These are phyloP conservation scores for Aphodius sticticus DNA, from an alignment of 2,888 invertebrate genomes.

Conservation along the genomic window DNA sequence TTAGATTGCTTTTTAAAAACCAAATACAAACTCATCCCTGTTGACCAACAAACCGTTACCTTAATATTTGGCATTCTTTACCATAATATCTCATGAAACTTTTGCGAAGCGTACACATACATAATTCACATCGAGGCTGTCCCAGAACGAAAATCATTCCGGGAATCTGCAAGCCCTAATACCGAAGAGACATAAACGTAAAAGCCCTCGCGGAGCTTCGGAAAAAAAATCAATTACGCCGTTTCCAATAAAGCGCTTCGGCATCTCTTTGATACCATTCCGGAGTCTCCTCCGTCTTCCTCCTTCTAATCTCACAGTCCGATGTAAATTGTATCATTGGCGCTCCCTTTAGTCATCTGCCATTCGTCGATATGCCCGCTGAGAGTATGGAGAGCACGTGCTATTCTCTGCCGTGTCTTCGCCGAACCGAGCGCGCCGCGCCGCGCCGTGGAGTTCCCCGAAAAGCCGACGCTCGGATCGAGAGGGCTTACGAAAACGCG, in stretches of 20 bases:
- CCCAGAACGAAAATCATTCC: constrained; percentile 15
- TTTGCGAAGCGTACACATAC: background rate
- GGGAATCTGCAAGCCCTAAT: background rate
- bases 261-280: background rate
- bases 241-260: constrained; percentile 17
- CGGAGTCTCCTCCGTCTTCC: background rate
- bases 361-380: constrained; percentile 1
- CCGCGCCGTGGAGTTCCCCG: constrained; percentile 34
- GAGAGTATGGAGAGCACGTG: constrained; percentile 28
- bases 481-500: constrained; percentile 33
- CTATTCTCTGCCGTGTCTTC: constrained; percentile 32
- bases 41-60: too few species aligned
- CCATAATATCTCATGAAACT: too few species aligned
- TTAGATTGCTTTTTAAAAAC: too few species aligned
- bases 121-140: background rate
- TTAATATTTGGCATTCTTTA: too few species aligned
- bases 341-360: constrained; percentile 4
- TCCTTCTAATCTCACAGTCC: background rate
- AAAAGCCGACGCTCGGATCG: constrained; percentile 34
- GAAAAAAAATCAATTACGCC: constrained; percentile 31
- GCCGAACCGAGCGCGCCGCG: constrained; percentile 28
- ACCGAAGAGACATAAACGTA: background rate
- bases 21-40: too few species aligned
- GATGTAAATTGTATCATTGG: constrained; percentile 4
- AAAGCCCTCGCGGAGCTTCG: background rate